Percentiles rank a stretch among this genome's conserved stretches.
phyloP scores from a whole-genome alignment of 1,140 invertebrate genomes.

The Cydia strobilella region DNA sequence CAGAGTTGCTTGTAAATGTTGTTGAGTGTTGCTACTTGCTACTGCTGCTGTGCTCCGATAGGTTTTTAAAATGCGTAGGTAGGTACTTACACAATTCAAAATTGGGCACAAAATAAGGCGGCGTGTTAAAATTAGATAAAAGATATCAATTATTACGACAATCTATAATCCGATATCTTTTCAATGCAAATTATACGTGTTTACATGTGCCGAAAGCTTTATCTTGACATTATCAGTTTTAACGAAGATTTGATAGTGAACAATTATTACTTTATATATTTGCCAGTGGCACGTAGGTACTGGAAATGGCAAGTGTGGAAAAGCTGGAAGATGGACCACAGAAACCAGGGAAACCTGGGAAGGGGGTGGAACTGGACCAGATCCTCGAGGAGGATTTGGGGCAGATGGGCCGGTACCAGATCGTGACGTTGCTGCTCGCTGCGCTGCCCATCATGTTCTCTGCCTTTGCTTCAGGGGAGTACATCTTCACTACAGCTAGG shows the following conservation, averaged over 20 bases:
- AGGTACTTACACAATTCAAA: too few species aligned
- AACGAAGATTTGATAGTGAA: conserved; percentile 1
- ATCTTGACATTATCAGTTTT: conserved; percentile 17
- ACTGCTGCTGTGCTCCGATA: too few species aligned
- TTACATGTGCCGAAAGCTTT: too few species aligned
- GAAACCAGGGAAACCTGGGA: conserved; percentile 9
- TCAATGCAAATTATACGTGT: not conserved
- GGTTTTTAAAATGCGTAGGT: too few species aligned
- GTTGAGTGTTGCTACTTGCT: too few species aligned
- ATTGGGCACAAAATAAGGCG: too few species aligned
- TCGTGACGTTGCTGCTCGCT: conserved; percentile 56
- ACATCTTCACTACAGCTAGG: conserved; percentile 66
- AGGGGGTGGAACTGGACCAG: conserved; percentile 55
- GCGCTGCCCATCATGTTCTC: conserved; percentile 66
- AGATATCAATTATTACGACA: conserved; percentile 29
- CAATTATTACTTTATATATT: not conserved
- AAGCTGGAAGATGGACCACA: conserved; percentile 29
- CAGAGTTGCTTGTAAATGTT: too few species aligned
- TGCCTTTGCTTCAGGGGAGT: conserved; percentile 64
- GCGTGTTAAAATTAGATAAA: too few species aligned
- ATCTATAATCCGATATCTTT: conserved; percentile 15
- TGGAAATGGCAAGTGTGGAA: conserved; percentile 40
- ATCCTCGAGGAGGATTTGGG: conserved; percentile 64
- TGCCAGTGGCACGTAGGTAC: not conserved
- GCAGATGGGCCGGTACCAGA: conserved; percentile 63